These are phyloP conservation scores for Hylaea fasciaria DNA, from an alignment of 2,888 invertebrate genomes.

Conservation along the genomic window DNA sequence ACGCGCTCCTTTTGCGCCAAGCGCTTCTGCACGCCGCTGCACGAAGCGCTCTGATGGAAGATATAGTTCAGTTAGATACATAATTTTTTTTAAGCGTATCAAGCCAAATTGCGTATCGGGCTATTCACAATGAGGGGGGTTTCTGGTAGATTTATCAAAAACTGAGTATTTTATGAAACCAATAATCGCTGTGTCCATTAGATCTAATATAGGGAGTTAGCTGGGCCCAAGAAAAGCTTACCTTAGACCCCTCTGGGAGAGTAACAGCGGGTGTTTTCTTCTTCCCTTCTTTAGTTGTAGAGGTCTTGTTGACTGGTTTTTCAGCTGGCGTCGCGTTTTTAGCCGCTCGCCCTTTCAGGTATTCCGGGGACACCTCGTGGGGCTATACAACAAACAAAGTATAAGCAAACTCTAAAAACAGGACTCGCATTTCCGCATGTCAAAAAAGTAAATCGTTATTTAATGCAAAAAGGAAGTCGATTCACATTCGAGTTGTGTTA, in stretches of 20 bases:
- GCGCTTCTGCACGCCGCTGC: constrained; percentile 15
- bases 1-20: constrained; percentile 70
- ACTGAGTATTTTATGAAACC: too few relatives aligned
- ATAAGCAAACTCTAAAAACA: constrained; percentile 5
- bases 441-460: constrained; percentile 17
- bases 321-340: constrained; percentile 62
- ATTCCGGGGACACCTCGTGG: constrained; percentile 79
- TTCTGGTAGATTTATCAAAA: too few relatives aligned
- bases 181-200: too few relatives aligned
- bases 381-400: constrained; percentile 57
- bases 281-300: constrained; percentile 60
- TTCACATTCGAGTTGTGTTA: constrained; percentile 1
- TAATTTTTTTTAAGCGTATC: too few relatives aligned
- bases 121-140: too few relatives aligned
- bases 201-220: too few relatives aligned
- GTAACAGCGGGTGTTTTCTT: constrained; percentile 64
- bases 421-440: neutral
- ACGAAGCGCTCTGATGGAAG: neutral
- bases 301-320: constrained; percentile 53
- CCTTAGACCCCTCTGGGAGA: constrained; percentile 68
- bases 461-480: constrained; percentile 14
- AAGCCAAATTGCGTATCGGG: too few relatives aligned
- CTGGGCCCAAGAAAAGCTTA: constrained; percentile 39
- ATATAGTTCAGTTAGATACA: neutral
- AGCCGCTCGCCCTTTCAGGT: constrained; percentile 72